phyloP scores from a whole-genome alignment of 2,888 invertebrate genomes.

The Aphodius granarius region DNA sequence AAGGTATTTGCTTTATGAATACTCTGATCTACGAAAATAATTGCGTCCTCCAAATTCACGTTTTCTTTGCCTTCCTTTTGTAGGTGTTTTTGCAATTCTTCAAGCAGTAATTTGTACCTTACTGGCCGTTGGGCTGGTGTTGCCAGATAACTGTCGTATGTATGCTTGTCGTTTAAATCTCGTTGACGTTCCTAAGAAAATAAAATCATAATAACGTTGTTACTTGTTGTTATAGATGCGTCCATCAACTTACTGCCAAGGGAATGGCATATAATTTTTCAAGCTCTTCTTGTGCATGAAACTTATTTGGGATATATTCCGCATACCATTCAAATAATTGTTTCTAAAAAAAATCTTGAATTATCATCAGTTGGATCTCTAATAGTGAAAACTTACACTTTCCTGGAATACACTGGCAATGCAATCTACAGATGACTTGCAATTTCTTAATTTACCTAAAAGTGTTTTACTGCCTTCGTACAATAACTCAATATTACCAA shows the following conservation, averaged over 20 bases:
- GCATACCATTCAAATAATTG: conserved; percentile 18
- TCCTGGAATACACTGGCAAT: conserved; percentile 41
- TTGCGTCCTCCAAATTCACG: conserved; percentile 36
- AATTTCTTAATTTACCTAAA: conserved; percentile 36
- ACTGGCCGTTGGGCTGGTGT: conserved; percentile 47
- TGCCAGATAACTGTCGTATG: conserved; percentile 42
- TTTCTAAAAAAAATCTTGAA: conserved; percentile 1
- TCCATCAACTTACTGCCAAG: not conserved
- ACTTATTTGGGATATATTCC: conserved; percentile 21
- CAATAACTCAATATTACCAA: conserved; percentile 44
- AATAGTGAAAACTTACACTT: conserved; percentile 37
- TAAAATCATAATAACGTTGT: not conserved
- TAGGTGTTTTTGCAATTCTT: conserved; percentile 33
- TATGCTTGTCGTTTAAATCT: conserved; percentile 43
- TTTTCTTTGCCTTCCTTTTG: conserved; percentile 33
- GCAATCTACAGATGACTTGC: conserved; percentile 35
- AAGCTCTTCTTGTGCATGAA: not conserved
- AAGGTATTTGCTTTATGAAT: conserved; percentile 48
- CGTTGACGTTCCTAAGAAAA: conserved; percentile 51
- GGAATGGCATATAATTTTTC: not conserved
- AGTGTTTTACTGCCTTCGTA: conserved; percentile 39
- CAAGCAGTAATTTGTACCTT: conserved; percentile 46
- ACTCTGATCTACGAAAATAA: conserved; percentile 41
- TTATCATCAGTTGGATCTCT: not conserved
- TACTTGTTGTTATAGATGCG: not conserved